These are phyloP conservation scores for Xiphydria camelus DNA, from an alignment of 2,888 invertebrate species.

Conservation along the genomic window DNA sequence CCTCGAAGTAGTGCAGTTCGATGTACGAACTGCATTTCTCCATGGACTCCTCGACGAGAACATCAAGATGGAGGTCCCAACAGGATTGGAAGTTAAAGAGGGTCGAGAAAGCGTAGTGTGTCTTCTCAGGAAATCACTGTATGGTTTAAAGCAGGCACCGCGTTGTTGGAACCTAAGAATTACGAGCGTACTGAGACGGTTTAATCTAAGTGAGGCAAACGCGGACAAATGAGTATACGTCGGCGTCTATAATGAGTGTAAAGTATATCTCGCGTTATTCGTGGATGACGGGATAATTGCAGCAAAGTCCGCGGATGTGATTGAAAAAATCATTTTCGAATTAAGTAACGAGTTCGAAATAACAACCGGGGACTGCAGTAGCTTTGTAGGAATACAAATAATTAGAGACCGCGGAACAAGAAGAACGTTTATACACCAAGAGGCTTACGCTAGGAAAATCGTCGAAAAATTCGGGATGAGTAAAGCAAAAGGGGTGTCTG, in stretches of 20 bases:
- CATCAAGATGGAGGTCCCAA: too few relatives aligned
- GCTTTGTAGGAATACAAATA: slow-evolving; percentile 11
- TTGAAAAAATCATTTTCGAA: not conserved
- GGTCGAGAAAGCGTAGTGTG: too few relatives aligned
- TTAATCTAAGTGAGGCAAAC: not conserved
- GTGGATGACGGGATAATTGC: slow-evolving; percentile 11
- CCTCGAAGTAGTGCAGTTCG: too few relatives aligned
- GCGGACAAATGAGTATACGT: not conserved
- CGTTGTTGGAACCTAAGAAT: too few relatives aligned
- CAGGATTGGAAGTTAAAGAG: too few relatives aligned
- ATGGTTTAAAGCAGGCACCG: too few relatives aligned
- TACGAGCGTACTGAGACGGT: too few relatives aligned
- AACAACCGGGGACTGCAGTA: slow-evolving; percentile 1
- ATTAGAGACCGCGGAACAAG: slow-evolving; percentile 1
- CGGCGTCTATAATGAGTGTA: not conserved
- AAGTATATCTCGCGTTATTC: slow-evolving; percentile 6
- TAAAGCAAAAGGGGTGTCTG: not conserved
- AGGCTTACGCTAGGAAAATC: slow-evolving; percentile 4
- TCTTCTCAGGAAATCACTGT: too few relatives aligned
- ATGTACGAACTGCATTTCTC: too few relatives aligned
- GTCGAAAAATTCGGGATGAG: slow-evolving; percentile 8
- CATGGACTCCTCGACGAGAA: too few relatives aligned
- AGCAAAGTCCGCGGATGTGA: not conserved
- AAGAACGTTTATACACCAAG: slow-evolving; percentile 7
- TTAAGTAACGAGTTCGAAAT: slow-evolving; percentile 5